Conservation (phyloP, 2,888 invertebrate species). For the Shargacucullia verbasci region DNA sequence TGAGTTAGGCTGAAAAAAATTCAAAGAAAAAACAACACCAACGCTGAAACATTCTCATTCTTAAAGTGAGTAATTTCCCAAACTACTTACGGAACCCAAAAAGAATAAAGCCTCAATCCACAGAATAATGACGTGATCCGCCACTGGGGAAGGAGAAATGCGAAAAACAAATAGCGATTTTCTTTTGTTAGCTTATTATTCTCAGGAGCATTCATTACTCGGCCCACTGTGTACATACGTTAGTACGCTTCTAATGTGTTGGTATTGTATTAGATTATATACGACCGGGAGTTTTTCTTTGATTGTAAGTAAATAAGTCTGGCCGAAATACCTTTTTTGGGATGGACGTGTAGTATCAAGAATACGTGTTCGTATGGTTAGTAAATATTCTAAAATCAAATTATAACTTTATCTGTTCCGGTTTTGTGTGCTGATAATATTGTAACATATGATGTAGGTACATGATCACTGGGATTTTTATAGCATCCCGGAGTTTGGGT, state of each 20-base stretch:
- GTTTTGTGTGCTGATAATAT: too few species aligned
- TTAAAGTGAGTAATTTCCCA: neutral
- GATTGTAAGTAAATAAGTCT: constrained; percentile 35
- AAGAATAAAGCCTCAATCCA: constrained; percentile 64
- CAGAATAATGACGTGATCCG: constrained; percentile 84
- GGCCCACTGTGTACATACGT: constrained; percentile 66
- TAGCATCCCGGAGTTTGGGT: too few species aligned
- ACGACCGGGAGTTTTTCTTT: constrained; percentile 34
- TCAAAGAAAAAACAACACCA: neutral
- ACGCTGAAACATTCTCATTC: neutral
- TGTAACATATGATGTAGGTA: too few species aligned
- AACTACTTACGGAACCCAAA: constrained; percentile 56
- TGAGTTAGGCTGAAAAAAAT: too few species aligned
- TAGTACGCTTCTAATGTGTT: constrained; percentile 53
- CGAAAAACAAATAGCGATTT: constrained; percentile 86
- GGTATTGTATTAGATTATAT: constrained; percentile 52
- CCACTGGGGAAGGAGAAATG: constrained; percentile 74
- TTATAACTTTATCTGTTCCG: too few species aligned
- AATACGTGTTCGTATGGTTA: too few species aligned
- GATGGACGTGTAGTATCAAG: too few species aligned
- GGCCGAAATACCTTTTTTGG: constrained; percentile 15
- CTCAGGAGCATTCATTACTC: constrained; percentile 85
- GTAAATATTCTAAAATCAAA: too few species aligned
- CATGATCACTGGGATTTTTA: too few species aligned
- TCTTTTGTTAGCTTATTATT: constrained; percentile 88